Evolutionary conservation across 2,797 vertebrate genomes (phyloP).

Genomic region (Triplophysa bombifrons): DNA sequence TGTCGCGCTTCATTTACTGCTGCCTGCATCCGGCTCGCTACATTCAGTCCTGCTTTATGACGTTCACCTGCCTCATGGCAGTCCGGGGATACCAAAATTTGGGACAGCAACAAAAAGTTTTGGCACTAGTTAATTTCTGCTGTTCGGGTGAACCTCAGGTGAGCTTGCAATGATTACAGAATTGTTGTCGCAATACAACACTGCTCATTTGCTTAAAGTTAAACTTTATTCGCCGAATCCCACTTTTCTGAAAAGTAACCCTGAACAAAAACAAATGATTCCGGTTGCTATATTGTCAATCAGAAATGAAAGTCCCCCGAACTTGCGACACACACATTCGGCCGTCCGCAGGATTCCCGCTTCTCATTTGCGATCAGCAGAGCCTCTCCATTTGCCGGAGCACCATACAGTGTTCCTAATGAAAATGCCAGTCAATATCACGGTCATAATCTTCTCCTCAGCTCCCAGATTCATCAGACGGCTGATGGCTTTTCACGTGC

Average conservation of each 20-base stretch:
- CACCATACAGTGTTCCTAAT: slow-evolving; percentile 44
- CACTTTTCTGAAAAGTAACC: not conserved
- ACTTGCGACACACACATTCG: not conserved
- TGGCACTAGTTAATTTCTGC: too few relatives aligned
- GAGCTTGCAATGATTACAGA: not conserved
- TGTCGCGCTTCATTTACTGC: slow-evolving; percentile 11
- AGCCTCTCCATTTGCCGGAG: slow-evolving; percentile 30
- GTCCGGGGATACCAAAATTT: slow-evolving; percentile 17
- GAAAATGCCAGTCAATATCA: slow-evolving; percentile 49
- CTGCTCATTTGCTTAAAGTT: too few relatives aligned
- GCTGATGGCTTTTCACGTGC: slow-evolving; percentile 47
- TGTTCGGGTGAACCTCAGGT: not conserved
- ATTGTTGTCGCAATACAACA: not conserved
- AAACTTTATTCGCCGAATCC: too few relatives aligned
- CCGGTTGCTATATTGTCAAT: not conserved
- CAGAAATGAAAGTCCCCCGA: not conserved
- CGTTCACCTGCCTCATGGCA: slow-evolving; percentile 25
- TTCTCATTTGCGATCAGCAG: slow-evolving; percentile 14
- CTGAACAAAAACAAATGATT: not conserved
- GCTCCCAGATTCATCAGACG: slow-evolving; percentile 57
- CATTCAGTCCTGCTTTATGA: slow-evolving; percentile 5
- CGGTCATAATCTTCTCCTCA: slow-evolving; percentile 44
- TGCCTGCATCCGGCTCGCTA: not conserved
- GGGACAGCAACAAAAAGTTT: not conserved
- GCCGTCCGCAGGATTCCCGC: not conserved